Percentiles rank a stretch among this genome's conserved stretches.
These are phyloP conservation scores for Rutpela maculata DNA, from an alignment of 2,888 invertebrate genomes.

Conservation along the genomic window DNA sequence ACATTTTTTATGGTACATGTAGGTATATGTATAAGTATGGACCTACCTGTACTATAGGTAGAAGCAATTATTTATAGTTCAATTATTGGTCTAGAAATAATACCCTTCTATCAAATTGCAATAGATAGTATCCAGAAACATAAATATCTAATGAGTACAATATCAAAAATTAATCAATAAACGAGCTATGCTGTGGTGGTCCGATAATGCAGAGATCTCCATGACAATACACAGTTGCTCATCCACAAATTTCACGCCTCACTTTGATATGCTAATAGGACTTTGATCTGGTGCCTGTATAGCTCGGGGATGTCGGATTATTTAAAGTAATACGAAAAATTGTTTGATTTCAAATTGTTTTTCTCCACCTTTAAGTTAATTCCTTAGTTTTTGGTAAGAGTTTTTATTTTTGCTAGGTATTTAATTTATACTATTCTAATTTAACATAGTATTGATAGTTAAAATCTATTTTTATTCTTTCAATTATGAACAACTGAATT, in stretches of 20 bases:
- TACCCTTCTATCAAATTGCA: no score
- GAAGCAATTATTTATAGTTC: no score
- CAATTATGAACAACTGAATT: no score
- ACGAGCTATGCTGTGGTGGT: slow-evolving; percentile 39
- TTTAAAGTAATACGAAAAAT: slow-evolving; percentile 25
- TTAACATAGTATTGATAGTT: no score
- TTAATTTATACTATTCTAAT: neutral
- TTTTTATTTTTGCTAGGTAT: neutral
- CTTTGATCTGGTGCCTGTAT: slow-evolving; percentile 59
- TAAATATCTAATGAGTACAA: neutral
- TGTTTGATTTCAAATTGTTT: slow-evolving; percentile 27
- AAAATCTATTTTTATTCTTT: no score
- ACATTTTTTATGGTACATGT: no score
- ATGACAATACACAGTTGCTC: slow-evolving; percentile 66
- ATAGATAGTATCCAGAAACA: no score
- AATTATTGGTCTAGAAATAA: no score
- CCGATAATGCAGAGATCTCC: slow-evolving; percentile 68
- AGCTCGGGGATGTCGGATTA: slow-evolving; percentile 34
- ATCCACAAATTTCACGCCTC: slow-evolving; percentile 63
- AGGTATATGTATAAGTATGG: no score
- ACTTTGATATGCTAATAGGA: slow-evolving; percentile 70
- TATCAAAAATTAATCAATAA: slow-evolving; percentile 29
- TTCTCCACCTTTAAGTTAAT: neutral
- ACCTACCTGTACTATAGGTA: no score
- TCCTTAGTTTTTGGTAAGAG: neutral